phyloP scores from a whole-genome alignment of 2,888 invertebrate genomes.

The Melinaea menophilus region DNA sequence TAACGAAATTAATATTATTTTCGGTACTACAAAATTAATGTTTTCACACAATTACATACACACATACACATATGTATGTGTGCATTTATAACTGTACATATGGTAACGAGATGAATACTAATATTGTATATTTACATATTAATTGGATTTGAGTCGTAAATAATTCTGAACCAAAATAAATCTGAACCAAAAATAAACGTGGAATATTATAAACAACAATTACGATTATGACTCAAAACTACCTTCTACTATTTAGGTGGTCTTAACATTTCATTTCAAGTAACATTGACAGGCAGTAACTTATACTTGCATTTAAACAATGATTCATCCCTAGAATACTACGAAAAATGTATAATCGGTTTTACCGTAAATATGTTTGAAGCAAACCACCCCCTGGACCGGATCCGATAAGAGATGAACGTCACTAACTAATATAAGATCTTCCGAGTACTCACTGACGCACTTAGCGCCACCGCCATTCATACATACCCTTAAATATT shows the following conservation, averaged over 20 bases:
- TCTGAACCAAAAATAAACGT: too few species aligned
- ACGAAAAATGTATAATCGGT: not conserved
- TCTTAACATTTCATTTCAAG: too few species aligned
- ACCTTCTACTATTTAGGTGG: too few species aligned
- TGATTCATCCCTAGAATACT: conserved; percentile 2
- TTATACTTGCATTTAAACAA: not conserved
- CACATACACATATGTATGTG: not conserved
- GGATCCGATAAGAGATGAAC: conserved; percentile 26
- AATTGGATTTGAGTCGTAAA: too few species aligned
- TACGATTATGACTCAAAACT: too few species aligned
- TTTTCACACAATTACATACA: not conserved
- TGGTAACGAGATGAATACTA: too few species aligned
- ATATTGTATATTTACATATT: too few species aligned
- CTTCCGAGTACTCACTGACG: conserved; percentile 20
- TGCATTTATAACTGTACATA: too few species aligned
- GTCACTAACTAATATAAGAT: conserved; percentile 17
- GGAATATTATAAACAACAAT: too few species aligned
- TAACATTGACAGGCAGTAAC: not conserved
- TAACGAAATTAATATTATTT: not conserved
- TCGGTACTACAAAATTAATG: not conserved
- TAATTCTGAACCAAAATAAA: too few species aligned
- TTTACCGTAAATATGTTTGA: not conserved
- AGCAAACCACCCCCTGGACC: conserved; percentile 7
- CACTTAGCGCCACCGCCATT: conserved; percentile 25
- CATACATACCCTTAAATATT: not conserved